Conservation (phyloP, 1,140 invertebrate genomes). For the Zelostemma sp. region DNA sequence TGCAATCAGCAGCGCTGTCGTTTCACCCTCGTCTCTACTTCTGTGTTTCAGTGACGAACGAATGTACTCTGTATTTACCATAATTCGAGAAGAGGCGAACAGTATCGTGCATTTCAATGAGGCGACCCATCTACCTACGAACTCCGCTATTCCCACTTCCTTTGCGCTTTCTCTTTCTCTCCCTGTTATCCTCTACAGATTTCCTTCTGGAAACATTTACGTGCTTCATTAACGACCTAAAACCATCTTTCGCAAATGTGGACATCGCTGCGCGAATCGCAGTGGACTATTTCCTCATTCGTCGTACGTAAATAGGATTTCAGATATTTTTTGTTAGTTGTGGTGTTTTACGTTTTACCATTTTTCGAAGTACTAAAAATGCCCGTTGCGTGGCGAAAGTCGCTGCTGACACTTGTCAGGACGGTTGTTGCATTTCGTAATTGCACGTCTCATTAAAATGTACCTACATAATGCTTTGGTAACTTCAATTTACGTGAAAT, state of each 20-base stretch:
- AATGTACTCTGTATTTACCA: slow-evolving; percentile 62
- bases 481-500: background rate
- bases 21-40: slow-evolving; percentile 28
- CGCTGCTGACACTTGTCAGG: too few species aligned
- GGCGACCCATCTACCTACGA: slow-evolving; percentile 25
- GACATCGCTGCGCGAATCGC: too few species aligned
- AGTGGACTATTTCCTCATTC: too few species aligned
- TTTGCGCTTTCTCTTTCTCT: background rate
- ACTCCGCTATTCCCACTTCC: slow-evolving; percentile 3
- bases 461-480: too few species aligned
- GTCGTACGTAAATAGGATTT: too few species aligned
- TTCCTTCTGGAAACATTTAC: slow-evolving; percentile 29
- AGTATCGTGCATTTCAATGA: slow-evolving; percentile 65
- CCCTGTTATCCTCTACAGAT: slow-evolving; percentile 18
- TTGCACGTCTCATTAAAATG: too few species aligned
- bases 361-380: background rate
- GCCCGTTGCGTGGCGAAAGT: too few species aligned
- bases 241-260: background rate
- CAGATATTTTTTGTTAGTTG: slow-evolving; percentile 8
- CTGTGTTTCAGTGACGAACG: slow-evolving; percentile 46
- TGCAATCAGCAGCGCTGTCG: slow-evolving; percentile 59
- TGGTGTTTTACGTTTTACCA: background rate
- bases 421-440: too few species aligned
- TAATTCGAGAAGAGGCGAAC: slow-evolving; percentile 64
- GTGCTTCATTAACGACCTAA: slow-evolving; percentile 19